A percentile compares a stretch with the other conserved stretches of the same genome.
These are phyloP conservation scores for Noturus placidus DNA, from an alignment of 2,113 vertebrate genomes.

Conservation along the genomic window DNA sequence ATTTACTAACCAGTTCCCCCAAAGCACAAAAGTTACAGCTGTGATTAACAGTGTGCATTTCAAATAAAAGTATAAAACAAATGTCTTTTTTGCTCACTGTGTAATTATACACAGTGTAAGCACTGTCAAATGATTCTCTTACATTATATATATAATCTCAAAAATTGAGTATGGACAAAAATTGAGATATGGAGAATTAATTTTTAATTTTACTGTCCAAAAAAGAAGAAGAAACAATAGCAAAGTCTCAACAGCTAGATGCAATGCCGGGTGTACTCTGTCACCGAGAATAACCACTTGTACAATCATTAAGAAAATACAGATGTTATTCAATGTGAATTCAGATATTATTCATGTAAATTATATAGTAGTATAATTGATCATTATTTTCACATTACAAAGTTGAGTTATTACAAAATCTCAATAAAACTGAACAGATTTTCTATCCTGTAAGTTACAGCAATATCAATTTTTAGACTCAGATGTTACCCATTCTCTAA, in stretches of 20 bases:
- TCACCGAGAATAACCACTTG: conserved; percentile 1
- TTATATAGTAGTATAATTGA: not conserved
- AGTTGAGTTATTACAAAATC: not conserved
- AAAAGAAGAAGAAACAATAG: not conserved
- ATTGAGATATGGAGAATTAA: not conserved
- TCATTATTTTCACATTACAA: conserved; percentile 5
- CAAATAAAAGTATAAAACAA: not conserved
- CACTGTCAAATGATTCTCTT: not conserved
- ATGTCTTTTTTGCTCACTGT: not conserved
- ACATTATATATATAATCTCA: not conserved
- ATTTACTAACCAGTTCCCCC: not conserved
- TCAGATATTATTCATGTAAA: not conserved
- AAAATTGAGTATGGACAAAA: not conserved
- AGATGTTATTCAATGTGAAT: not conserved
- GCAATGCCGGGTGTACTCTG: not conserved
- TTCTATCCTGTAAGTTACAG: not conserved
- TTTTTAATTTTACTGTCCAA: not conserved
- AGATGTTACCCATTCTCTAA: not conserved
- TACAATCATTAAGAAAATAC: not conserved
- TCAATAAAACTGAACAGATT: not conserved
- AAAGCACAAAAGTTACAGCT: not conserved
- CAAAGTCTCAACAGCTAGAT: not conserved
- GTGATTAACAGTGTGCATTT: not conserved
- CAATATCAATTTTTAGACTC: not conserved
- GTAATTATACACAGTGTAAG: not conserved